Conservation (phyloP, 2,113 vertebrate species). For the Cinclus mexicanus region DNA sequence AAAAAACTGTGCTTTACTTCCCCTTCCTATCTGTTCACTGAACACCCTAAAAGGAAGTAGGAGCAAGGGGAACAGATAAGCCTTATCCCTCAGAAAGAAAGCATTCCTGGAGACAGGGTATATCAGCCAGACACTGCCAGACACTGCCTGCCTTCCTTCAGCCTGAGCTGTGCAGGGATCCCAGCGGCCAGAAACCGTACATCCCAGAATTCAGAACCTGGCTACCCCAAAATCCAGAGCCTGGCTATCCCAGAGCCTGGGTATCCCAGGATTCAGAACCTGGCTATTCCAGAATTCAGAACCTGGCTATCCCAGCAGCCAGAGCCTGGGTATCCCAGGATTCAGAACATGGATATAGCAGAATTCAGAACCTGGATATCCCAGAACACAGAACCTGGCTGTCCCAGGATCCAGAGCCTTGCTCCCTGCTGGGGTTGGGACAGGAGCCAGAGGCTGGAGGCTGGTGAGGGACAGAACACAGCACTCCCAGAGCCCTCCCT, state of each 20-base stretch:
- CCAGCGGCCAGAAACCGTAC: no score
- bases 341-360: neutral
- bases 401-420: neutral
- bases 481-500: neutral
- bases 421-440: neutral
- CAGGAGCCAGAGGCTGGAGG: neutral
- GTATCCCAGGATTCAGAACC: no score
- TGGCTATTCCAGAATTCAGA: no score
- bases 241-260: neutral
- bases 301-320: accelerated
- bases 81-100: neutral
- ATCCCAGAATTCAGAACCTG: neutral
- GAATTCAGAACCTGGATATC: neutral
- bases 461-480: neutral
- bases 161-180: neutral
- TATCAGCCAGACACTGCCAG: neutral
- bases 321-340: accelerated
- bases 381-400: accelerated
- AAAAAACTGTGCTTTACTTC: neutral
- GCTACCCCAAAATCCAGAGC: neutral
- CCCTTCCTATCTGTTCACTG: neutral
- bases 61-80: neutral
- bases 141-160: neutral
- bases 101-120: neutral
- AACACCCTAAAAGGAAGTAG: neutral